Base-by-base conservation (phyloP, 2,888 invertebrate genomes). In the Oxytorus armatus region DNA sequence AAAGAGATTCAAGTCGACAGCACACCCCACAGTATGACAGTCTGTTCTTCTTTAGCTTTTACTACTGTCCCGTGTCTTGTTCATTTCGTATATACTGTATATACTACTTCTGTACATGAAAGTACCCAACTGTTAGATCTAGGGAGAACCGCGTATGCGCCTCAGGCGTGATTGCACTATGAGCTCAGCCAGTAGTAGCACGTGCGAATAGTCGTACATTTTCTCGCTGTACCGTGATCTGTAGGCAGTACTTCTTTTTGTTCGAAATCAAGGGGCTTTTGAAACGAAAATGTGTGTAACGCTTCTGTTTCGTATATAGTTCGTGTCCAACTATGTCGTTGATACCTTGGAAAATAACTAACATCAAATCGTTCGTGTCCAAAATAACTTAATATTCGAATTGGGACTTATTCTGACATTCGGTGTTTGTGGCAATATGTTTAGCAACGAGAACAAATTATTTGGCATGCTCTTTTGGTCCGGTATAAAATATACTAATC, bases 121-220 rank as follows among this genome's bases (percentile, higher is more conserved):
- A 70, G 77, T 57, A 57, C 16, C 68, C 59, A 42, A 47, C 77
- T 70, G 77, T 55, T 72, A 36, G 70, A 65, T 57, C 57, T 21
- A 11, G 57, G 68, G 49, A 66, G 42, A 2, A 25, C 53, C 33
- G 39, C 51, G 68, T 65, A 47, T 57, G 75, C 53, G 76, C 76
- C 72, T 39, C 23, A 33, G 70, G 77, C 65, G 36, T 72, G 77
- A 77, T 77, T 77, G 57, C 49, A 63, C 77, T 42, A 33, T 16
- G 25, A 53, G 63, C 44, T 29, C 36, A 75, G 68, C 53, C 47
- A 33, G n/a, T 14, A 68, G 44, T 61, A 63, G 69, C 44, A 70
- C 72, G 61, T n/a, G 49, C 49, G 57, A 77, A 55, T 70, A 63
- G 57, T 77, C 70, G 39, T 57, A 55, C 57, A 65, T 47, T 57